These are phyloP conservation scores for Gandaritis pyraliata DNA, from an alignment of 2,888 invertebrate genomes.

Conservation along the genomic window DNA sequence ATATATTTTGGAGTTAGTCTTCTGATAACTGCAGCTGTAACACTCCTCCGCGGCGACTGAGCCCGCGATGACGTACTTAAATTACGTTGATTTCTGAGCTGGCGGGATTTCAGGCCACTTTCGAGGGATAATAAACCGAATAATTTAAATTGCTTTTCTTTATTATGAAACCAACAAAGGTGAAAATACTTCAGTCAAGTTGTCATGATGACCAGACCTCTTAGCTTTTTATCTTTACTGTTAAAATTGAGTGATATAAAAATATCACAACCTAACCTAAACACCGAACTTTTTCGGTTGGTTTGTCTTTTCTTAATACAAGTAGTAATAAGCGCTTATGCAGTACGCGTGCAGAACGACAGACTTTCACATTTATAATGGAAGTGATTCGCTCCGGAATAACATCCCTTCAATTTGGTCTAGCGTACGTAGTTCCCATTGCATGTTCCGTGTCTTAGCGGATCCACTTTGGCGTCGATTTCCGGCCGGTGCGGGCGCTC, in stretches of 20 bases:
- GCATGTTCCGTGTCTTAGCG: constrained; percentile 46
- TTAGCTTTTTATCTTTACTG: constrained; percentile 7
- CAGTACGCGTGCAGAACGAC: too few relatives aligned
- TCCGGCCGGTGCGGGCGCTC: constrained; percentile 61
- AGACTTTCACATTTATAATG: background rate
- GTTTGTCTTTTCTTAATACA: too few relatives aligned
- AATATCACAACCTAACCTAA: too few relatives aligned
- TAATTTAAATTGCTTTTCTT: constrained; percentile 38
- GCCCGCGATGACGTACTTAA: constrained; percentile 31
- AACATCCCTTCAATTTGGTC: constrained; percentile 24
- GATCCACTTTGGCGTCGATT: constrained; percentile 62
- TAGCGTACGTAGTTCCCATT: constrained; percentile 22
- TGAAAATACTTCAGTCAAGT: constrained; percentile 24
- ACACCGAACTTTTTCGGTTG: too few relatives aligned
- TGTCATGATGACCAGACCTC: constrained; percentile 19
- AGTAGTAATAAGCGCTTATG: too few relatives aligned
- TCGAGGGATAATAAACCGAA: constrained; percentile 33
- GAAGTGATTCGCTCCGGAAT: constrained; percentile 9
- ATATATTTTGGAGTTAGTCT: constrained; percentile 4
- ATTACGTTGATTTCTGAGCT: constrained; percentile 34
- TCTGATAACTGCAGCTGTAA: constrained; percentile 10
- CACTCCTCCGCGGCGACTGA: constrained; percentile 14
- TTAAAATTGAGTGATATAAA: background rate
- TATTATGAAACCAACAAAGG: constrained; percentile 27
- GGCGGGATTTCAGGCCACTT: constrained; percentile 28